phyloP scores from a whole-genome alignment of 53 echinoderm and acorn worm species.

The Mesocentrotus franciscanus region DNA sequence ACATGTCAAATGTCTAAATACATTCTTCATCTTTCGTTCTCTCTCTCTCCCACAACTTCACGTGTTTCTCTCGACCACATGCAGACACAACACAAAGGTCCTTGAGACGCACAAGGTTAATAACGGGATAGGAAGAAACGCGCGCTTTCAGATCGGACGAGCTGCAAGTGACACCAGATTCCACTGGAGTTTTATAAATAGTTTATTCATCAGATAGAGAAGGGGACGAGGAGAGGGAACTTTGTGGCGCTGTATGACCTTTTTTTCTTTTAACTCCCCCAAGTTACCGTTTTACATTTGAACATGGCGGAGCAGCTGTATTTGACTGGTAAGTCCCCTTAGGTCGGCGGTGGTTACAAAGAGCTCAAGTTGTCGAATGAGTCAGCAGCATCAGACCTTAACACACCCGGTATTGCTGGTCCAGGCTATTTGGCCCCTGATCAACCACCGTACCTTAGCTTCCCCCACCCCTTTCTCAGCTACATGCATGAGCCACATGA shows the following conservation, averaged over 20 bases:
- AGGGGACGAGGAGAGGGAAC: conserved; percentile 27
- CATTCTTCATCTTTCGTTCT: not conserved
- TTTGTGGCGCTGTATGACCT: not conserved
- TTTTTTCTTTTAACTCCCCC: not conserved
- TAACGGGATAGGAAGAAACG: not conserved
- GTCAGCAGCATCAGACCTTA: conserved; percentile 21
- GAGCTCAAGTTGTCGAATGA: conserved; percentile 58
- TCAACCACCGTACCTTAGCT: not conserved
- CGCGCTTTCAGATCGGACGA: not conserved
- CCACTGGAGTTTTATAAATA: not conserved
- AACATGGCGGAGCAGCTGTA: conserved; percentile 40
- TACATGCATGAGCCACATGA: not conserved
- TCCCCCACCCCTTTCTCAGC: conserved; percentile 19
- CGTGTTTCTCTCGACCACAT: conserved; percentile 37
- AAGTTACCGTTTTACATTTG: not conserved
- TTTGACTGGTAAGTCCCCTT: conserved; percentile 44
- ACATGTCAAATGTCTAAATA: conserved; percentile 39
- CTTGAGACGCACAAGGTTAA: conserved; percentile 68
- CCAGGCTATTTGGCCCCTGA: conserved; percentile 48
- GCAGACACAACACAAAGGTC: conserved; percentile 59
- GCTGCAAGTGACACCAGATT: not conserved
- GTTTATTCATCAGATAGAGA: not conserved
- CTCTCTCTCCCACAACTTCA: conserved; percentile 19
- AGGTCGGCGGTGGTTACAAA: conserved; percentile 23
- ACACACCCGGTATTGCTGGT: conserved; percentile 58